Base-by-base conservation (phyloP, 2,888 invertebrate species). In the Amphipyra tragopoginis region DNA sequence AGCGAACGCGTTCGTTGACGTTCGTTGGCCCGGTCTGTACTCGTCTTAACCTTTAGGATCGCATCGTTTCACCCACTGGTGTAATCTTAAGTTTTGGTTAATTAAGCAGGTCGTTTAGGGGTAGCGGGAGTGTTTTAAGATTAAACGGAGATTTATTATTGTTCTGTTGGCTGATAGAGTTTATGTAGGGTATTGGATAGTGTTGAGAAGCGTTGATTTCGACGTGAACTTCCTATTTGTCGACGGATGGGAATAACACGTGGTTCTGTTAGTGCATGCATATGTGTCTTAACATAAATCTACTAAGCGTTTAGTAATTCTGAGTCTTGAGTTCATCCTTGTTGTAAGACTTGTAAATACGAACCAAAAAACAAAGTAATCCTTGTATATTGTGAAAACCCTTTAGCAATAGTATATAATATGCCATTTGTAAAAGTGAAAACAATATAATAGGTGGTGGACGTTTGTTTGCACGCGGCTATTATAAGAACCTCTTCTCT, bases 331-430 rank as follows among this genome's bases (percentile, higher is more conserved):
- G 79, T 77, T 81, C 77, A 75, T 76, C 71, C 72, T 79, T 79
- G 79, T 79, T 67, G 63, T 78, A 80, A 78, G 74, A 75, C 69
- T 73, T 85, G 86, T 86, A 84, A 76, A 86, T 83, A 87, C 77
- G 74, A 75, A 79, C 70, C 75, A 72, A 78, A 72, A 73, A 74
- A 65, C 71, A 75, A 81, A 77, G 61, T 65, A 79, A 73, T 80
- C 74, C 78, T 79, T 82, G 81, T 88, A 86, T 74, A 83, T 84
- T 86, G 73, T 83, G 81, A 84, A 84, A 81, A 81, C 83, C 80
- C 70, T 72, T 66, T 86, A 83, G 84, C 80, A 79, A 80, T 83
- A 85, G 67, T 65, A 65, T 72, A 56, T 71, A 67, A 45, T 72
- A 85, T 80, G 83, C 84, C 86, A 86, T 86, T 84, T 82, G 83